phyloP scores from a whole-genome alignment of 92 coral and sea anemone species.

The Chrysogorgia sp. region DNA sequence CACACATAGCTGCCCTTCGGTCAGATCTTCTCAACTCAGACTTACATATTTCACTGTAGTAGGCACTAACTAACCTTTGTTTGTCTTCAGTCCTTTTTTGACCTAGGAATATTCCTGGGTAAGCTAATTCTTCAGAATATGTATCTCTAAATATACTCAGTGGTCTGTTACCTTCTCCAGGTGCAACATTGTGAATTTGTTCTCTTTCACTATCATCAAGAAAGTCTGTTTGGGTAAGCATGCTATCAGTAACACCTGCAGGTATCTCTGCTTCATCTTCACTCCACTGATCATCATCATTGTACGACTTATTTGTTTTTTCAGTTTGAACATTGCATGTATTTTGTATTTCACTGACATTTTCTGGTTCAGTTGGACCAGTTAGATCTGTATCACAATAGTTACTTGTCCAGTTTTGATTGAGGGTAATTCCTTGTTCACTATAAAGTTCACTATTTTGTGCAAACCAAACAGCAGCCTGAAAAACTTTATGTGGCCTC shows the following conservation, averaged over 20 bases:
- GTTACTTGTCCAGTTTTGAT: neutral
- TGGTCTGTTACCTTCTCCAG: constrained; percentile 48
- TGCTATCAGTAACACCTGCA: constrained; percentile 59
- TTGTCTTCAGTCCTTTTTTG: constrained; percentile 48
- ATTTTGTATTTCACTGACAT: neutral
- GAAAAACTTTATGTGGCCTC: constrained; percentile 19
- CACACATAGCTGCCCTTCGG: constrained; percentile 50
- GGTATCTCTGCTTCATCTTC: constrained; percentile 42
- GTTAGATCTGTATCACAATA: neutral
- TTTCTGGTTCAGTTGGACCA: neutral
- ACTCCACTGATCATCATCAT: constrained; percentile 13
- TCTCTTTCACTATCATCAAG: constrained; percentile 40
- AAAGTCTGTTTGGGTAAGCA: constrained; percentile 52
- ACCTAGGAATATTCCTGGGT: too few species aligned
- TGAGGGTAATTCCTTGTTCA: constrained; percentile 23
- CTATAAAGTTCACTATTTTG: constrained; percentile 14
- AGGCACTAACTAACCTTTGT: constrained; percentile 9
- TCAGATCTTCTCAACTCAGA: constrained; percentile 41
- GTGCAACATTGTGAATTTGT: constrained; percentile 38
- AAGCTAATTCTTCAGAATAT: too few species aligned
- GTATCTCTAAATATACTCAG: constrained; percentile 51
- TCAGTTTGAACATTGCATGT: too few species aligned
- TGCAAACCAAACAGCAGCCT: constrained; percentile 24
- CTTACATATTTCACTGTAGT: constrained; percentile 53
- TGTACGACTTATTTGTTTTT: neutral